phyloP scores from a whole-genome alignment of 2,113 vertebrate species.

The Chiloscyllium plagiosum region DNA sequence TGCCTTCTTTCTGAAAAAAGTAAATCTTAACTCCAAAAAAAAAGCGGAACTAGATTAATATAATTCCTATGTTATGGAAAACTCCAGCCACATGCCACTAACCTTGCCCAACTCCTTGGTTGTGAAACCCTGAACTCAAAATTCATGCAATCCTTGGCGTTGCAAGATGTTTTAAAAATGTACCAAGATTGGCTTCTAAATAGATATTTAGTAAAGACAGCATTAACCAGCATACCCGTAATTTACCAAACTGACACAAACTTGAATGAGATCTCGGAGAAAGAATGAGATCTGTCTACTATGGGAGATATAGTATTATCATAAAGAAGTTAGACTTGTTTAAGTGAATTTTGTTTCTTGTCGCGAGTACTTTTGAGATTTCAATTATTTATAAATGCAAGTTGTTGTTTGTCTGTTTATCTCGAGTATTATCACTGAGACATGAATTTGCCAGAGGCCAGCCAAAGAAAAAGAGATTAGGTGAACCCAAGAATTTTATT shows the following conservation, averaged over 20 bases:
- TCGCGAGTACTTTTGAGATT: neutral
- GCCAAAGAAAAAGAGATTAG: neutral
- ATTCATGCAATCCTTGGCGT: neutral
- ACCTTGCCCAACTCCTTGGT: neutral
- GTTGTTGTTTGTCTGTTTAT: neutral
- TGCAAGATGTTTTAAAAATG: neutral
- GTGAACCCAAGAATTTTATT: too few relatives aligned
- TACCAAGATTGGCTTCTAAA: neutral
- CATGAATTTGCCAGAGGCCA: neutral
- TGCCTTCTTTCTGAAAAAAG: neutral
- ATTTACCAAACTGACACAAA: neutral
- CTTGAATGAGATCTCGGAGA: neutral
- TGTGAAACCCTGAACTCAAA: neutral
- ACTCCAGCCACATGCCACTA: neutral
- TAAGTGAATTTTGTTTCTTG: neutral
- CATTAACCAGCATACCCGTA: neutral
- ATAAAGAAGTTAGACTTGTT: neutral
- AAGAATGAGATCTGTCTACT: neutral
- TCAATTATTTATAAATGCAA: neutral
- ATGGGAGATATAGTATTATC: neutral
- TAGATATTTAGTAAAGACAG: neutral
- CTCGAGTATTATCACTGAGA: neutral
- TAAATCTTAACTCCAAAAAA: neutral
- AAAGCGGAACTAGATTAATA: neutral
- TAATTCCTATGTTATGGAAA: neutral